Conservation (phyloP, 2,888 invertebrate species). For the Pterobdella sp. region DNA sequence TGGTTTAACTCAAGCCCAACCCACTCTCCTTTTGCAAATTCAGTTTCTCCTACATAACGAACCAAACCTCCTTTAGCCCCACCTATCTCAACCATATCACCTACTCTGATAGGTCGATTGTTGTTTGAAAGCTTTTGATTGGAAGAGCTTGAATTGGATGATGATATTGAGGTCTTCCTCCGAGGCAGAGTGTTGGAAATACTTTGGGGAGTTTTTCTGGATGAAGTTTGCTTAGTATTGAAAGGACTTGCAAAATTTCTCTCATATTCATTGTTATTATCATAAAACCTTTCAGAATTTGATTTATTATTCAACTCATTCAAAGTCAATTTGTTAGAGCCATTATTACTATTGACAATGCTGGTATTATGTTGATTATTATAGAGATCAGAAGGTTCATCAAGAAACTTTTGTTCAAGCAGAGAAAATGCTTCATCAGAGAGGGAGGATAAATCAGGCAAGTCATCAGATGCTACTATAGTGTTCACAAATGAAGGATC, state of each 20-base stretch:
- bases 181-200: slow-evolving; percentile 5
- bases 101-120: slow-evolving; percentile 37
- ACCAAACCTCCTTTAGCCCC: slow-evolving; percentile 70
- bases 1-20: slow-evolving; percentile 91
- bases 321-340: not conserved
- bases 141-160: slow-evolving; percentile 12
- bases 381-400: not conserved
- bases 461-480: not conserved
- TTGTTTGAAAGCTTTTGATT: not conserved
- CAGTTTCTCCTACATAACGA: slow-evolving; percentile 74
- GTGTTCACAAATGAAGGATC: not conserved
- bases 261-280: no score
- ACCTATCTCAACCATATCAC: slow-evolving; percentile 49
- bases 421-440: slow-evolving; percentile 6
- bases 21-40: slow-evolving; percentile 88
- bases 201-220: not conserved
- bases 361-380: no score
- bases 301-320: no score
- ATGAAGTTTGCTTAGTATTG: not conserved
- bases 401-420: slow-evolving; percentile 2
- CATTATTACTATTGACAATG: not conserved
- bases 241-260: no score
- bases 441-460: slow-evolving; percentile 1
- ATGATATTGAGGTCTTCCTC: slow-evolving; percentile 18
- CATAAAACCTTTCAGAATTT: no score